phyloP scores from a whole-genome alignment of 2,888 invertebrate genomes.

The Tachystola acroxantha region DNA sequence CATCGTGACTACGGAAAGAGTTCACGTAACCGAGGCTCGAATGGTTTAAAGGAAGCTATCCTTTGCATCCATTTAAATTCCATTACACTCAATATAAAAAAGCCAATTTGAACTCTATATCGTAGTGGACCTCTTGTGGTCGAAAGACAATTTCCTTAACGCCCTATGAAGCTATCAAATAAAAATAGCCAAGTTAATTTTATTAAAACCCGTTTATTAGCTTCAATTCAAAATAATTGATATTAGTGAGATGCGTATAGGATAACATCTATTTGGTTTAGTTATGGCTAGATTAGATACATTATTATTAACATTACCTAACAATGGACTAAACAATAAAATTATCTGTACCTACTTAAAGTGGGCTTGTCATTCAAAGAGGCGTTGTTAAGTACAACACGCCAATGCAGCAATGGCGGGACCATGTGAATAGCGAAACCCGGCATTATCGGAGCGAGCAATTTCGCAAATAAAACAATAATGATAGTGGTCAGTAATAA shows the following conservation, averaged over 20 bases:
- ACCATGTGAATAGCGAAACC: constrained; percentile 51
- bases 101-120: constrained; percentile 52
- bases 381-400: constrained; percentile 49
- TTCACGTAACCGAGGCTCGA: constrained; percentile 49
- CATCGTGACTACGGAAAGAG: constrained; percentile 57
- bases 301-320: too few species aligned
- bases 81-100: constrained; percentile 62
- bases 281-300: too few species aligned
- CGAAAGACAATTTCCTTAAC: constrained; percentile 34
- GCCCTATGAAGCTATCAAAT: constrained; percentile 1
- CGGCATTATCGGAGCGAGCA: constrained; percentile 48
- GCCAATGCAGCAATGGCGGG: constrained; percentile 41
- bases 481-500: constrained; percentile 51
- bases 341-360: constrained; percentile 43
- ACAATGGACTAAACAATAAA: too few species aligned
- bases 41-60: constrained; percentile 58
- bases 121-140: constrained; percentile 20
- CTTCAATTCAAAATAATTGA: too few species aligned
- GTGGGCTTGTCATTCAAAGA: constrained; percentile 57
- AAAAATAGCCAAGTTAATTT: not conserved
- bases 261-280: too few species aligned
- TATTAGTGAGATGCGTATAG: too few species aligned
- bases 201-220: too few species aligned
- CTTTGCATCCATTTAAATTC: constrained; percentile 61
- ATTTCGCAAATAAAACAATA: constrained; percentile 66